Percentiles rank a stretch among this genome's conserved stretches.
These are phyloP conservation scores for Enoplosus armatus DNA, from an alignment of 2,797 vertebrate genomes.

Conservation along the genomic window DNA sequence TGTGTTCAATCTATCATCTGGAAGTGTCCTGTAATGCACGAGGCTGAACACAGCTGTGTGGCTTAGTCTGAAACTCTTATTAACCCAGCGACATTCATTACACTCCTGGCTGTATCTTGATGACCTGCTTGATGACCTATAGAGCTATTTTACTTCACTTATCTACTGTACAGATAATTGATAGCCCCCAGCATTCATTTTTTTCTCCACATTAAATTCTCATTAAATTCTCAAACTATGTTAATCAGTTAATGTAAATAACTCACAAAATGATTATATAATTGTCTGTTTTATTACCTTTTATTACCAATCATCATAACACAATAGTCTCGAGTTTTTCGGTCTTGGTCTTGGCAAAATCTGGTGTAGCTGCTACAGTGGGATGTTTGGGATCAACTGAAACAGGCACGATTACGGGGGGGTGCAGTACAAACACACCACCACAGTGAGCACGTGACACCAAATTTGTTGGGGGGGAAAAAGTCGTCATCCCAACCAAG, in stretches of 20 bases:
- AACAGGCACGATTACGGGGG: constrained; percentile 10
- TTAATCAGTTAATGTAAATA: constrained; percentile 23
- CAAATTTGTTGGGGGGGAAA: constrained; percentile 3
- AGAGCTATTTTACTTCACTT: constrained; percentile 51
- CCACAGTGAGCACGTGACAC: constrained; percentile 19
- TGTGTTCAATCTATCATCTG: constrained; percentile 13
- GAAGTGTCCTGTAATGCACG: neutral
- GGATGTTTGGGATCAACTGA: constrained; percentile 25
- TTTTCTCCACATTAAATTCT: constrained; percentile 19
- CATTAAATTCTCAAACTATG: constrained; percentile 20
- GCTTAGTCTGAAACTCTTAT: constrained; percentile 41
- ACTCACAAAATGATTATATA: neutral
- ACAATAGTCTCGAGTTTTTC: neutral
- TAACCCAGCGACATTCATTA: constrained; percentile 48
- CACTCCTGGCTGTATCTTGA: constrained; percentile 50
- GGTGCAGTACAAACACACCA: constrained; percentile 23
- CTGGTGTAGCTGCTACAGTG: constrained; percentile 6
- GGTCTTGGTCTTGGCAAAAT: constrained; percentile 11
- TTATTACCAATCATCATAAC: constrained; percentile 3
- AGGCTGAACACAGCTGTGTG: constrained; percentile 11
- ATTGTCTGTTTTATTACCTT: constrained; percentile 27
- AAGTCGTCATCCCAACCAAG: constrained; percentile 5
- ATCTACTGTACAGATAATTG: constrained; percentile 50
- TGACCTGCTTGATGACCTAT: constrained; percentile 50
- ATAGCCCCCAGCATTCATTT: constrained; percentile 51